phyloP scores from a whole-genome alignment of 2,113 vertebrate species.

The Stomatorhinus ivindoensis region DNA sequence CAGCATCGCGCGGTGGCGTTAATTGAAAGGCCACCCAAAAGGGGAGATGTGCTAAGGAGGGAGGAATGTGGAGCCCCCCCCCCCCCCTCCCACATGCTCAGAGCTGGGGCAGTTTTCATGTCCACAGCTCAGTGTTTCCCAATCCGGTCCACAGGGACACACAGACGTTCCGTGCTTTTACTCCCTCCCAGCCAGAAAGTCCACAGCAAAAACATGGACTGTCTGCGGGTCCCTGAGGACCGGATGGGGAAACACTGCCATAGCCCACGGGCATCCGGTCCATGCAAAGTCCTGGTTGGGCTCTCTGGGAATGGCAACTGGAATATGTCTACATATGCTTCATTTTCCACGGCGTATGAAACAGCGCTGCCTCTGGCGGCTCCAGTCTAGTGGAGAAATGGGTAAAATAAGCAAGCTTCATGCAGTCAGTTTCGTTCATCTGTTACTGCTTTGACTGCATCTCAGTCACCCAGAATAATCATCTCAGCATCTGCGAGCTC shows the following conservation, averaged over 20 bases:
- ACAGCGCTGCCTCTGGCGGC: neutral
- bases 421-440: neutral
- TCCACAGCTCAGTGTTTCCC: neutral
- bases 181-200: neutral
- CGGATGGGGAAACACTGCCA: neutral
- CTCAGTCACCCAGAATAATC: neutral
- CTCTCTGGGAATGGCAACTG: neutral
- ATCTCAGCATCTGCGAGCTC: neutral
- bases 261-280: neutral
- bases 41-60: neutral
- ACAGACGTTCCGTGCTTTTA: neutral
- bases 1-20: neutral
- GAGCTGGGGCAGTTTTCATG: neutral
- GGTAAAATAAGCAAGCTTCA: neutral
- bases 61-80: constrained; percentile 7
- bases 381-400: neutral
- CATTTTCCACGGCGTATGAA: neutral
- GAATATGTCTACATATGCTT: neutral
- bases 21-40: neutral
- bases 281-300: neutral
- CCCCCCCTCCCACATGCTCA: neutral
- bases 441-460: neutral
- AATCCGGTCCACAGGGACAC: neutral
- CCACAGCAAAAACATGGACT: neutral
- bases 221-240: neutral